These are phyloP conservation scores for human (Homo sapiens) DNA, from an alignment of 2,113 vertebrate species.

Conservation along the genomic window GRCh38 chr12:44803501-44804000, in stretches of 20 bases:
- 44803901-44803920: background rate
- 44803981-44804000: conserved; percentile 2
- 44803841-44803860: conserved; percentile 38
- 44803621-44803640: conserved; percentile 8
- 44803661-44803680: background rate
- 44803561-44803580: background rate
- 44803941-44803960: background rate
- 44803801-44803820: background rate
- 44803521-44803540: background rate
- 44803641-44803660: background rate
- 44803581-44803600: background rate
- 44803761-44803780: background rate
- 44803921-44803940: background rate
- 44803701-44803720: conserved; percentile 8
- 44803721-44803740: background rate
- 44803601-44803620: background rate
- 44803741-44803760: background rate
- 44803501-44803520: background rate
- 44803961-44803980: background rate
- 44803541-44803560: background rate
- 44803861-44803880: background rate
- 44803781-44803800: background rate
- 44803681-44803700: background rate
- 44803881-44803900: background rate
- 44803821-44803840: background rate